A percentile compares a stretch with the other conserved stretches of the same genome.
These are phyloP conservation scores for Pangasianodon hypophthalmus DNA, from an alignment of 2,113 vertebrate species.

Conservation along the genomic window DNA sequence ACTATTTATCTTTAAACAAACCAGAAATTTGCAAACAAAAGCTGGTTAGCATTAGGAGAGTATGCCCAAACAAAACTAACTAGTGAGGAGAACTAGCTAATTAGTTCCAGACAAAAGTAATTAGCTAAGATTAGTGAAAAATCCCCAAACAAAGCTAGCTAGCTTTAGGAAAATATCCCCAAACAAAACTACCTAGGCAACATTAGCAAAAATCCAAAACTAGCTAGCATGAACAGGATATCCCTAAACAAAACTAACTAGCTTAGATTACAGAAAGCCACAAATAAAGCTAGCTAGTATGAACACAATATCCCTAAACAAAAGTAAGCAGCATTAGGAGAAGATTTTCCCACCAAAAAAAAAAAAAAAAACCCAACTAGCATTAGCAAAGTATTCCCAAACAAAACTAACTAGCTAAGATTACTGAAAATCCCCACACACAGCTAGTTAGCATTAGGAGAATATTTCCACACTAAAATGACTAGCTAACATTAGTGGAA, in stretches of 20 bases:
- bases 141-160: not conserved
- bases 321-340: not conserved
- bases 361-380: too few species aligned
- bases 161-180: not conserved
- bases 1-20: not conserved
- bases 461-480: not conserved
- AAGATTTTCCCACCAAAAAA: not conserved
- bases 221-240: not conserved
- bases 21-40: not conserved
- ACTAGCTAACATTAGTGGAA: not conserved
- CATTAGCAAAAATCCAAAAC: fast-evolving
- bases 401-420: not conserved
- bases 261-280: not conserved
- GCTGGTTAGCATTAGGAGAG: not conserved
- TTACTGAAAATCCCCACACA: not conserved
- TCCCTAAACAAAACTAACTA: not conserved
- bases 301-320: not conserved
- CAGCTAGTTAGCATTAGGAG: not conserved
- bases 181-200: not conserved
- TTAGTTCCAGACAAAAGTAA: not conserved
- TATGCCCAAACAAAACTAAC: not conserved
- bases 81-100: not conserved
- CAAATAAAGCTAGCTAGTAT: not conserved
- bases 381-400: not conserved
- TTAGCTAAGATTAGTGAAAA: not conserved